Evolutionary conservation across 2,888 invertebrate species (phyloP).

Genomic region (Ophioninae sp.): DNA sequence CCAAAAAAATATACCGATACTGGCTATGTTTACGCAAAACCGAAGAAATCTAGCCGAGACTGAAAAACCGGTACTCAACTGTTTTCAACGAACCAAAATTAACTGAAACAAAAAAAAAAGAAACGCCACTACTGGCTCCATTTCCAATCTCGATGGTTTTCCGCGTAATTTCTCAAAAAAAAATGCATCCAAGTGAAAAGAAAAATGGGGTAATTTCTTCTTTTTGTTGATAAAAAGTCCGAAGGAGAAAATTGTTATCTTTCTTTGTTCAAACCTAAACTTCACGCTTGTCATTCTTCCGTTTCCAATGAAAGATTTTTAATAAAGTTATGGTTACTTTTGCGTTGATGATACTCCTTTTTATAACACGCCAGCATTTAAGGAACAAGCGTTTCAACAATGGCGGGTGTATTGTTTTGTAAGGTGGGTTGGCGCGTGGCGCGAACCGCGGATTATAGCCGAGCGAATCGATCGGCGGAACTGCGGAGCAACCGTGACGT

Average conservation of each 20-base stretch:
- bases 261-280: neutral
- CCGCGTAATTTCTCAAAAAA: no score
- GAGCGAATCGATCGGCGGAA: slow-evolving; percentile 78
- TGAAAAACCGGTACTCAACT: no score
- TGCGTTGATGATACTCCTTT: neutral
- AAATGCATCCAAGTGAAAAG: neutral
- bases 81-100: no score
- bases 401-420: neutral
- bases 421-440: neutral
- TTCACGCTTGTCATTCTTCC: neutral
- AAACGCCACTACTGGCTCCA: no score
- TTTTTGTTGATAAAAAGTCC: neutral
- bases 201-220: neutral
- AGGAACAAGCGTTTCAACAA: neutral
- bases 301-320: neutral
- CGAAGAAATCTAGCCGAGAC: no score
- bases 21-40: no score
- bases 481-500: slow-evolving; percentile 80
- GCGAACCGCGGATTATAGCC: slow-evolving; percentile 27
- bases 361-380: neutral
- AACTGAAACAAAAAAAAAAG: no score
- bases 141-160: no score
- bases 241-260: neutral
- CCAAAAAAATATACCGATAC: no score
- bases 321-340: neutral